Base-by-base conservation (phyloP, 1,140 invertebrate species). In the Palaemon carinicauda region DNA sequence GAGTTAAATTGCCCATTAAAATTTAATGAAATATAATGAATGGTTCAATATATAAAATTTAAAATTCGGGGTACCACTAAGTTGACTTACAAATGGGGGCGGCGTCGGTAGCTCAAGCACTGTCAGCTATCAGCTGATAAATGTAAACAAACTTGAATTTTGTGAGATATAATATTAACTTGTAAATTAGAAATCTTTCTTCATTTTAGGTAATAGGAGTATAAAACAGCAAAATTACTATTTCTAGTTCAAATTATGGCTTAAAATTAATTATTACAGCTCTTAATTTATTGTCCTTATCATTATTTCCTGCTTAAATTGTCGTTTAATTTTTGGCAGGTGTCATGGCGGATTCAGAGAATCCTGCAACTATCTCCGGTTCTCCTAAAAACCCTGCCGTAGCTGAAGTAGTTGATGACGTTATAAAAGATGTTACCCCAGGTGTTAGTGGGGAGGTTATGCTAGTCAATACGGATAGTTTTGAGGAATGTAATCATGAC, bases 391-490 rank as follows among this genome's bases (percentile, higher is more conserved):
- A 50, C 9, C 14, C 33, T 10, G 3, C 75, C n/a, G 33, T 41
- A 41, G 33, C 14, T 5, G 83, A 86, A 14, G 83, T 41, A 54
- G 83, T 86, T 17, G 83, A 60, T 1, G 75, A 71, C 12, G 83
- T 71, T n/a, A n/a, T 86, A 33, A 86, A 86, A 31, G 83, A 86
- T 80, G 83, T 80, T 52, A 86, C 83, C 27, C 83, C 83, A 0
- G 83, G 83, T 31, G 77, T 86, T 19, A 86, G 83, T 60, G 83
- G 83, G 10, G 83, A 86, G 77, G 77, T 86, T 12, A 86, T 86
- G 83, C 77, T 86, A 31, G 83, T 86, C 50, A 86, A 86, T 60
- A 86, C 83, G 7, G 83, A 86, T 77, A 86, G 83, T 51, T 86
- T 86, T n/a, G 83, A 86, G 60, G 83, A 86, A 60, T 86, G 83